Percentiles rank a stretch among this genome's conserved stretches.
Conservation (phyloP, 2,888 invertebrate genomes). For the Drosophila neotestacea region DNA sequence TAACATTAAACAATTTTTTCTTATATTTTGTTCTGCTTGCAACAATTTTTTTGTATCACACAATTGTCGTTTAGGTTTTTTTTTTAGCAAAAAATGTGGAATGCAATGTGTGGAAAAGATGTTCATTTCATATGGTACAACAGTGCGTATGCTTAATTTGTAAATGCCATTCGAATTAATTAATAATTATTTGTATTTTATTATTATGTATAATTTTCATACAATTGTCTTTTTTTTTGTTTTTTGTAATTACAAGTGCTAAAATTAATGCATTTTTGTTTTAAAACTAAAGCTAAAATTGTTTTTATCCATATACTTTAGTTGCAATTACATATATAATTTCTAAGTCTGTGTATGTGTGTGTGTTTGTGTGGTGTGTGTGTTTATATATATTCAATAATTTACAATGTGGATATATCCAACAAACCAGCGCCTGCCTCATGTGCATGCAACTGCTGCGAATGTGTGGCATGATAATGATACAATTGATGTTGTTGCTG, state of each 20-base stretch:
- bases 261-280: slow-evolving; percentile 49
- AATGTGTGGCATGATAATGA: slow-evolving; percentile 68
- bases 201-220: slow-evolving; percentile 26
- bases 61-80: slow-evolving; percentile 67
- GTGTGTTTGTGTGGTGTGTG: slow-evolving; percentile 23
- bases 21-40: slow-evolving; percentile 38
- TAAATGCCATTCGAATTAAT: slow-evolving; percentile 52
- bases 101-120: slow-evolving; percentile 40
- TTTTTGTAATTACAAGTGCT: slow-evolving; percentile 44
- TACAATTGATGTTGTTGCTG: slow-evolving; percentile 60
- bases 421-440: slow-evolving; percentile 81
- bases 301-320: slow-evolving; percentile 38
- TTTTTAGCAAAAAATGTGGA: slow-evolving; percentile 32
- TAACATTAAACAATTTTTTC: slow-evolving; percentile 56
- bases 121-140: slow-evolving; percentile 66
- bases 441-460: slow-evolving; percentile 58
- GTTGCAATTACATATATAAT: slow-evolving; percentile 29
- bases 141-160: slow-evolving; percentile 76
- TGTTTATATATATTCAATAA: slow-evolving; percentile 73
- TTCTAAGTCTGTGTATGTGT: slow-evolving; percentile 31
- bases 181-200: slow-evolving; percentile 51
- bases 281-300: slow-evolving; percentile 79
- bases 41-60: slow-evolving; percentile 75
- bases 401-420: slow-evolving; percentile 85
- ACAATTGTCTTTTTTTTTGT: slow-evolving; percentile 29